These are phyloP conservation scores for Hippocampus mohnikei DNA, from an alignment of 2,113 vertebrate species.

Conservation along the genomic window DNA sequence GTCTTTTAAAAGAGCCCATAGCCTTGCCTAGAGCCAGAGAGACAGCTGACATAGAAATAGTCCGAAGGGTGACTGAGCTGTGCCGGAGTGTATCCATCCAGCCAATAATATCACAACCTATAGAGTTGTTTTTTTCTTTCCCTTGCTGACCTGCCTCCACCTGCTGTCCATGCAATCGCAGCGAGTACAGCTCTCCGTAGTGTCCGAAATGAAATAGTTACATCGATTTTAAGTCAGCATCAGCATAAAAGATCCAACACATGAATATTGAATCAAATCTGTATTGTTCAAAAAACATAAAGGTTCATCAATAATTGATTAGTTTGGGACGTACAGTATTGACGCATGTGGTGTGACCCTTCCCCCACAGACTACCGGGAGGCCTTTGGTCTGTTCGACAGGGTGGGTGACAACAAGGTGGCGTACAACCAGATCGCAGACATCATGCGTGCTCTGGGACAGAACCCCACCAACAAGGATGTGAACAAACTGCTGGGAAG, in stretches of 20 bases:
- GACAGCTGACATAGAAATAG: conserved; percentile 67
- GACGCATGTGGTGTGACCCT: neutral
- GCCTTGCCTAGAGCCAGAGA: conserved; percentile 22
- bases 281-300: neutral
- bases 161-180: conserved; percentile 26
- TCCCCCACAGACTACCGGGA: conserved; percentile 88
- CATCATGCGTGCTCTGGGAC: conserved; percentile 92
- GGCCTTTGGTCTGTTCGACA: conserved; percentile 97
- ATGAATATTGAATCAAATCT: neutral
- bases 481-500: conserved; percentile 83
- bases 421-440: conserved; percentile 90
- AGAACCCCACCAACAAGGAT: conserved; percentile 98
- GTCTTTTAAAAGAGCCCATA: conserved; percentile 61
- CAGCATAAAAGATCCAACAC: neutral
- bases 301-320: neutral
- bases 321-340: neutral
- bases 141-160: conserved; percentile 34
- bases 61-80: conserved; percentile 28
- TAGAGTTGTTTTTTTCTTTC: conserved; percentile 7
- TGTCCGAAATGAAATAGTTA: neutral
- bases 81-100: conserved; percentile 37
- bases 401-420: conserved; percentile 91
- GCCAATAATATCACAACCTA: conserved; percentile 45
- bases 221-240: neutral
- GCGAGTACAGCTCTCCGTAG: neutral